Percentiles rank a stretch among this genome's conserved stretches.
Evolutionary conservation across 2,888 invertebrate genomes (phyloP).

Genomic region (Colletes collaris): DNA sequence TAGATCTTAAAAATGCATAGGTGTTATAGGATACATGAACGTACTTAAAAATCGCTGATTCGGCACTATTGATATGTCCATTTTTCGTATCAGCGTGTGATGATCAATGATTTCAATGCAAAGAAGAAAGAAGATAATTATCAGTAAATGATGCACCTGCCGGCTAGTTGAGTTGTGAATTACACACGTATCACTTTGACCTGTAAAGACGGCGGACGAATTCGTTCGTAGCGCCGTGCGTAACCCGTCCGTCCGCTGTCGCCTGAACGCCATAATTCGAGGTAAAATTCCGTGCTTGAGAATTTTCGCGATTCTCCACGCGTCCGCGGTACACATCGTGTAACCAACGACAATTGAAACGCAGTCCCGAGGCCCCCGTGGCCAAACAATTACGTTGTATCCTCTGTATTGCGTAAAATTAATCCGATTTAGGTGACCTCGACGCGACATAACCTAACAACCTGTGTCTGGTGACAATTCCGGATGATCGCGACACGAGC

Average conservation of each 20-base stretch:
- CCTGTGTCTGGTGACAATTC: constrained; percentile 41
- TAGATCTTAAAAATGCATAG: not conserved
- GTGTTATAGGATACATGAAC: constrained; percentile 29
- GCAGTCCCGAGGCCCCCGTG: constrained; percentile 57
- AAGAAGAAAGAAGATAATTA: constrained; percentile 43
- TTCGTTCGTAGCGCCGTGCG: constrained; percentile 75
- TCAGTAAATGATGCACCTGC: constrained; percentile 76
- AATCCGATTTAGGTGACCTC: constrained; percentile 82
- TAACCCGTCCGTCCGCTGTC: constrained; percentile 71
- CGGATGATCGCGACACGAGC: constrained; percentile 38
- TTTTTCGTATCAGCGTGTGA: constrained; percentile 47
- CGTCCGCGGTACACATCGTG: constrained; percentile 75
- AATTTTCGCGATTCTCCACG: constrained; percentile 74
- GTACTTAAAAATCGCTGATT: constrained; percentile 53
- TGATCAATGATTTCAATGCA: constrained; percentile 53
- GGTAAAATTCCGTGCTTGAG: constrained; percentile 75
- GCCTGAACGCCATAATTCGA: constrained; percentile 74
- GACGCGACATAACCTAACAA: constrained; percentile 76
- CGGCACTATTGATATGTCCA: constrained; percentile 49
- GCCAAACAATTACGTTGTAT: constrained; percentile 74
- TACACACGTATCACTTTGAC: constrained; percentile 70
- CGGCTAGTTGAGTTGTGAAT: constrained; percentile 74
- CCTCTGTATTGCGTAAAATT: constrained; percentile 80
- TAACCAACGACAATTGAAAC: constrained; percentile 56
- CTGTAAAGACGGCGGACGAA: constrained; percentile 70